Evolutionary conservation across 2,113 vertebrate species (phyloP).

Genomic region (Tragelaphus strepsiceros): DNA sequence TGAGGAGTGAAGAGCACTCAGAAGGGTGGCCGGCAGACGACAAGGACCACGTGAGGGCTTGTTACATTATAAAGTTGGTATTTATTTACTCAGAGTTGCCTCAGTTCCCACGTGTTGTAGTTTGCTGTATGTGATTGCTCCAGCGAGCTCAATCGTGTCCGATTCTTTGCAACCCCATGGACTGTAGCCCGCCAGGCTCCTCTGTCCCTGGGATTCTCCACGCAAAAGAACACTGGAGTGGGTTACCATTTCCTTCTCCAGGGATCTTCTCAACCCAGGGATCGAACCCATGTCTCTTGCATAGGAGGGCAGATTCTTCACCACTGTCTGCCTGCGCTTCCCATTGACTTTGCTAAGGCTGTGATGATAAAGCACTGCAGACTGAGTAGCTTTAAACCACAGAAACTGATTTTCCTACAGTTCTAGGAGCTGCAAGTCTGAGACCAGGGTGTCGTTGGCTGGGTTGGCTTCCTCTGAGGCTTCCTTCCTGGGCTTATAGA

Average conservation of each 20-base stretch:
- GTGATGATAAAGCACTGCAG: neutral
- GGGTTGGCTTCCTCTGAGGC: neutral
- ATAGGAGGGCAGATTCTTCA: neutral
- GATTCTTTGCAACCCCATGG: neutral
- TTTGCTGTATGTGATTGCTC: neutral
- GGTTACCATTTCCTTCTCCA: neutral
- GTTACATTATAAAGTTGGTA: neutral
- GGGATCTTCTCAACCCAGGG: neutral
- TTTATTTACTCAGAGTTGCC: neutral
- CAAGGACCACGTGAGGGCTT: neutral
- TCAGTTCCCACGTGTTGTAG: too few species aligned
- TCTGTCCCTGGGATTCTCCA: neutral
- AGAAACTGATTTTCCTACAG: neutral
- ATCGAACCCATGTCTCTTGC: neutral
- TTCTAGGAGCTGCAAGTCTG: neutral
- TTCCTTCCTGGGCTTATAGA: neutral
- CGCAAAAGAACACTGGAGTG: neutral
- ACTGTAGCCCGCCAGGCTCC: neutral
- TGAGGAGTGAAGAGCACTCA: neutral
- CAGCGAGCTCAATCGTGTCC: rapidly evolving
- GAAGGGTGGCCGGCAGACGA: neutral
- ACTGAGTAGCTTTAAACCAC: neutral
- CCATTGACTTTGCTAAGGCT: neutral
- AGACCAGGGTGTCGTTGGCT: neutral
- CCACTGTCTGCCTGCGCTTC: neutral